Evolutionary conservation across 2,888 invertebrate species (phyloP), one percentile per base, ranked within the genome.

Genomic region (Strigamia maritima): DNA sequence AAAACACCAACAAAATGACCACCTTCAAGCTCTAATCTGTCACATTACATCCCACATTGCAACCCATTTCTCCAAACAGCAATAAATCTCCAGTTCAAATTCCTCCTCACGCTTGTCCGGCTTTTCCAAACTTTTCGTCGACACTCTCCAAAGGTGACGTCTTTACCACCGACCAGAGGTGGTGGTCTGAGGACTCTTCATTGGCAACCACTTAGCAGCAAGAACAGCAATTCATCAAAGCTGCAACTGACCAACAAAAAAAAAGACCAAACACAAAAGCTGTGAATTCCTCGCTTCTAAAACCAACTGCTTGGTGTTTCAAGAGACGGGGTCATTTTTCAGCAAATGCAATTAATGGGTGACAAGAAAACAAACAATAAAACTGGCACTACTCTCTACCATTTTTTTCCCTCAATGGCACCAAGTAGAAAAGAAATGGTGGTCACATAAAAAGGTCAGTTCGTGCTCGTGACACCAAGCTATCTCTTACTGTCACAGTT

Each of bases 361-460:
- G 54, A 54, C 54, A 54, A 54, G 54, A 54, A 54, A 54, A 54
- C 54, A 54, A 54, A 54, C 54, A 54, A 54, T 54, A 54, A 54
- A 54, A 54, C 54, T 54, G 4, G 54, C n/a, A 54, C n/a, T 14
- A 6, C 54, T 16, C 54, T 54, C 54, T 16, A 19, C 19, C 16
- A 7, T n/a, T 19, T 54, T 54, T 54, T 54, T 54, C 54, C 54
- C 54, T 54, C 8, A 40, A 14, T 14, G 7, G 40, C n/a, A n/a
- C n/a, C n/a, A n/a, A n/a, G n/a, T n/a, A 40, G 14, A 14, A 40
- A 40, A 40, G 40, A 40, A 40, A 40, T 40, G 40, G 40, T 40
- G n/a, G n/a, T 19, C 54, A 7, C 54, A 54, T 54, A 54, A 54
- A 54, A 16, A 54, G 54, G 54, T 54, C 54, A 54, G 54, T 54